Conservation (phyloP, 2,888 invertebrate genomes). For the Malthinus seriepunctatus region DNA sequence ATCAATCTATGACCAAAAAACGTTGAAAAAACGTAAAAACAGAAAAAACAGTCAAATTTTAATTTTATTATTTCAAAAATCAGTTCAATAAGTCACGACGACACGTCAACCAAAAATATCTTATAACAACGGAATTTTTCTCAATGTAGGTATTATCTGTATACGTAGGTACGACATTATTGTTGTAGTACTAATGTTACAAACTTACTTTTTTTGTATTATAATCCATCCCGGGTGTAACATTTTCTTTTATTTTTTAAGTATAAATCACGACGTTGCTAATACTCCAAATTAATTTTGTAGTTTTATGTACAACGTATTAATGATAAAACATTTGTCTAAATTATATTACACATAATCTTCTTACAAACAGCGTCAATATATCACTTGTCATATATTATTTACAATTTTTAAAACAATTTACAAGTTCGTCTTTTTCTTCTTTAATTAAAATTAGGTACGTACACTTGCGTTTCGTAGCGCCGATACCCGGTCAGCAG, state of each 20-base stretch:
- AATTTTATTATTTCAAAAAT: slow-evolving; percentile 20
- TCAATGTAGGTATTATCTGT: slow-evolving; percentile 12
- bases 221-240: slow-evolving; percentile 50
- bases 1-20: slow-evolving; percentile 42
- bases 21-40: slow-evolving; percentile 39
- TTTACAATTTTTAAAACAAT: slow-evolving; percentile 35
- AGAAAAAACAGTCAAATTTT: slow-evolving; percentile 34
- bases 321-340: slow-evolving; percentile 30
- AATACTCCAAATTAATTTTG: slow-evolving; percentile 36
- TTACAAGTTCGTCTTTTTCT: slow-evolving; percentile 21
- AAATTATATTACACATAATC: slow-evolving; percentile 49
- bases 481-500: slow-evolving; percentile 28
- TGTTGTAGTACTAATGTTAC: slow-evolving; percentile 43
- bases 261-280: slow-evolving; percentile 42
- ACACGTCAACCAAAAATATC: slow-evolving; percentile 47
- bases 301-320: slow-evolving; percentile 39
- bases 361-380: slow-evolving; percentile 43
- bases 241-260: slow-evolving; percentile 37
- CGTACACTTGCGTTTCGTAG: slow-evolving; percentile 40
- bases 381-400: slow-evolving; percentile 48
- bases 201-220: slow-evolving; percentile 51
- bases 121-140: slow-evolving; percentile 44
- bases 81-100: slow-evolving; percentile 43
- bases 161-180: slow-evolving; percentile 49
- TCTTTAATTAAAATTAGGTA: slow-evolving; percentile 31